Base-by-base conservation (phyloP, 1,140 invertebrate species). In the Zaprionus lachaisei region DNA sequence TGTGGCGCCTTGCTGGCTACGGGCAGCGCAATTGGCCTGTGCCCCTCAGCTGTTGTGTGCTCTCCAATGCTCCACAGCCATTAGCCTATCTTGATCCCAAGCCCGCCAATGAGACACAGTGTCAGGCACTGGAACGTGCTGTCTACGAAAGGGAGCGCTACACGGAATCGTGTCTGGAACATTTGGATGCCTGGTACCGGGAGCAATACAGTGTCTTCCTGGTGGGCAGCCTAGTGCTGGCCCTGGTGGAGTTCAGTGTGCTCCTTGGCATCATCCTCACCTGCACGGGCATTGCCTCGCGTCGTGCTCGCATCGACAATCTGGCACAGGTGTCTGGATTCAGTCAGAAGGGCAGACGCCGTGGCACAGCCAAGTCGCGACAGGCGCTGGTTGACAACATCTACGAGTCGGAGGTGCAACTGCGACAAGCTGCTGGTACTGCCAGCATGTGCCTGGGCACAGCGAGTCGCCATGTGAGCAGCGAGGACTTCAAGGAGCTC, bases 11-110 rank as follows among this genome's bases (percentile, higher is more conserved):
- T n/a, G 95, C 96, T 78, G 94, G 95, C 79, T 94, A 96, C 41
- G 96, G 96, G 0, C 94, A 95, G 69, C 94, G 95, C 62, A 95
- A 96, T 20, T 93, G 97, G 81, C 93, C 95, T 0, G 96, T 97
- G 15, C 96, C 96, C 24, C 94, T 96, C n/a, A 96, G 95, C 41
- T 98, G 97, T 90, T 98, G 97, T 92, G 92, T 94, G n/a, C 93
- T 96, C 28, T 94, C 95, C 26, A 97, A 97, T 87, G 81, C 93
- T 0, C 92, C 93, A 2, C 93, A 95, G 17, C 87, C 90, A 5
- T 92, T 94, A 14, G 94, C 96, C 0, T 96, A 96, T 92, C 94
- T 97, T 41, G 96, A 97, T 93, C 97, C 97, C 1, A 93, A 95
- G 75, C 96, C 97, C 1, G 84, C 94, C 2, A 96, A 97, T 93